Percentiles rank a stretch among this genome's conserved stretches.
Evolutionary conservation across 2,113 vertebrate species (phyloP).

Genomic region (Coracopsis vasa): DNA sequence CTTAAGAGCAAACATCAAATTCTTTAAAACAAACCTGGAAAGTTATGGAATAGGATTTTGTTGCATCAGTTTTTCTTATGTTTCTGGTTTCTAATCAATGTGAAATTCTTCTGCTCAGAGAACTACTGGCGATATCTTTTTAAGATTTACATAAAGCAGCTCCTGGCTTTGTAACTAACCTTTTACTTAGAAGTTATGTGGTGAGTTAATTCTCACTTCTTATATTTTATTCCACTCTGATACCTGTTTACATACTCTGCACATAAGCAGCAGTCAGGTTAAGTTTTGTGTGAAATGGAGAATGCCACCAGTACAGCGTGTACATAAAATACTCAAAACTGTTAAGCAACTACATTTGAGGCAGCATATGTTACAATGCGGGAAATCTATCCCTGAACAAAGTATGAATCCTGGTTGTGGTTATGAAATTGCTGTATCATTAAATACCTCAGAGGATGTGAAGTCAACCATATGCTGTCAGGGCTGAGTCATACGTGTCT

Average conservation of each 20-base stretch:
- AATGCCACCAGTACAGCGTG: not conserved
- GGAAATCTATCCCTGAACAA: not conserved
- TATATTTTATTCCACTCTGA: not conserved
- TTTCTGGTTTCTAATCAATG: not conserved
- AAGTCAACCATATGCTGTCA: slow-evolving; percentile 31
- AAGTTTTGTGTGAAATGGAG: not conserved
- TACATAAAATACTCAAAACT: not conserved
- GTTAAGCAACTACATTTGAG: not conserved
- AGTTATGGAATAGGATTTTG: not conserved
- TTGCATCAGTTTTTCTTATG: not conserved
- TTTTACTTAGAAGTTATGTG: not conserved
- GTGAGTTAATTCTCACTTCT: not conserved
- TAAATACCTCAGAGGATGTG: slow-evolving; percentile 43
- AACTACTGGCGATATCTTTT: not conserved
- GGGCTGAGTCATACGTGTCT: slow-evolving; percentile 1
- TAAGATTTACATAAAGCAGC: not conserved
- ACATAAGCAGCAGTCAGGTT: not conserved
- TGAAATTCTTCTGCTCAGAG: not conserved
- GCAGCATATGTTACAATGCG: not conserved
- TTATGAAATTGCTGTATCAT: slow-evolving; percentile 52
- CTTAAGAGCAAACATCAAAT: not conserved
- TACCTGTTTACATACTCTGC: not conserved
- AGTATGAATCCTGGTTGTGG: not conserved
- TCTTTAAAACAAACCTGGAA: not conserved
- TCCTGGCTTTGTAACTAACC: not conserved